Base-by-base conservation (phyloP, 2,113 vertebrate species). In the Fregata magnificens region DNA sequence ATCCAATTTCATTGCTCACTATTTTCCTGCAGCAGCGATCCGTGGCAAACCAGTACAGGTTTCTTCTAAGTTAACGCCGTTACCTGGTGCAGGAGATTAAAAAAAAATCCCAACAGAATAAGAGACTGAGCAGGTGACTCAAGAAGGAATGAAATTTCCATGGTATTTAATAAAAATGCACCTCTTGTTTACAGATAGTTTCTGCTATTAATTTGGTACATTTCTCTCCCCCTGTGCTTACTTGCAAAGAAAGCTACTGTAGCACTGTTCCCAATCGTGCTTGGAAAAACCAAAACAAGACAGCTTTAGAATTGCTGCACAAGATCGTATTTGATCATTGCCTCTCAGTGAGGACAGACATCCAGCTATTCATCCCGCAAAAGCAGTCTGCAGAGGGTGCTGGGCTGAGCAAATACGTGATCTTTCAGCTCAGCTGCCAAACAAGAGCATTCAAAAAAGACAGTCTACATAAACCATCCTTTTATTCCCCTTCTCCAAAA, bases 121-220 rank as follows among this genome's bases (percentile, higher is more conserved):
- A 18, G 9, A 56, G 34, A 44, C 80, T 10, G n/a, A 88, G 50
- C 63, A 74, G 29, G 50, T 55, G 47, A 89, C 62, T 67, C 29
- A 16, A 69, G 40, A 55, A 91, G 42, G n/a, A 82, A 79, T 25
- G 12, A 38, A 36, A 78, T 67, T 59, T 38, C 77, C 47, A 58
- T 1, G 6, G 18, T 11, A 77, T 1, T 65, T 42, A 24, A 42
- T 18, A 53, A 47, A 88, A 78, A 63, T 0, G 0, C 2, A 0
- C 8, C 38, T 66, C n/a, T 31, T 80, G 14, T 79, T 88, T 40
- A 44, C 15, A 7, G 77, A 34, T 7, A 84, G 29, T 3, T 84
- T 71, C 61, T 89, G 50, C 55, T 47, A 36, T 1, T n/a, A 10
- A 52, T 56, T 63, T 16, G 73, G 38, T 22, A 9, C 47, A 25